Conservation (phyloP, 2,113 vertebrate species). For the Pelusios castaneus region DNA sequence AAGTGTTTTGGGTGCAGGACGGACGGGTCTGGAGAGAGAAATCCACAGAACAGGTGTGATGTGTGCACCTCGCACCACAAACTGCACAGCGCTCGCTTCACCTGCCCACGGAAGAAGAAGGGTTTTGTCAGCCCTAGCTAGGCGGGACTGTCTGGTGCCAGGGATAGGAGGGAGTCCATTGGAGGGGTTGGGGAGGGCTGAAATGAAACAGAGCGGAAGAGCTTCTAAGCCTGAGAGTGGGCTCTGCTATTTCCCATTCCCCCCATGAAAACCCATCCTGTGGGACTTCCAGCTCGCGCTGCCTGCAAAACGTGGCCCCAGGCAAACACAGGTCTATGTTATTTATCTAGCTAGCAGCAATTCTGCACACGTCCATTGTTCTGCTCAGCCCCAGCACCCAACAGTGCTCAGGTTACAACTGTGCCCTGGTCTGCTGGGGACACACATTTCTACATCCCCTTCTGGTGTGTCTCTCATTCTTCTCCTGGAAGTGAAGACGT, state of each 20-base stretch:
- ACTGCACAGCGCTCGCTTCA: accelerated
- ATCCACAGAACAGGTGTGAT: neutral
- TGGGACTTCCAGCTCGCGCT: neutral
- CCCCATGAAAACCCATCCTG: neutral
- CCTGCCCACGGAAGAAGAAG: neutral
- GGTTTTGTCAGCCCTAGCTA: neutral
- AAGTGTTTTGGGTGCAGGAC: neutral
- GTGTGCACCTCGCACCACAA: accelerated
- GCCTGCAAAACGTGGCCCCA: neutral
- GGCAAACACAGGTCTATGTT: too few relatives aligned
- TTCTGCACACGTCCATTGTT: neutral
- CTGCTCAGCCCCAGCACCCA: neutral
- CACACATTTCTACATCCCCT: neutral
- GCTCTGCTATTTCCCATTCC: neutral
- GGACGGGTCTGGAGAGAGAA: neutral
- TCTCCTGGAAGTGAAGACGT: neutral
- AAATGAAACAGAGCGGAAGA: neutral
- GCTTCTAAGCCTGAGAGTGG: neutral
- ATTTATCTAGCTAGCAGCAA: neutral
- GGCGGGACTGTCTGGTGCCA: too few relatives aligned
- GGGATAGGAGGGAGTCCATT: too few relatives aligned
- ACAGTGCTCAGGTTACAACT: neutral
- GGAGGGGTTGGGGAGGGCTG: neutral
- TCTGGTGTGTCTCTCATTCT: neutral
- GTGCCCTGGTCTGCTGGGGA: neutral